Evolutionary conservation across 2,888 invertebrate genomes (phyloP), one percentile per base, ranked within the genome.

Genomic region (Branchellion lobata): DNA sequence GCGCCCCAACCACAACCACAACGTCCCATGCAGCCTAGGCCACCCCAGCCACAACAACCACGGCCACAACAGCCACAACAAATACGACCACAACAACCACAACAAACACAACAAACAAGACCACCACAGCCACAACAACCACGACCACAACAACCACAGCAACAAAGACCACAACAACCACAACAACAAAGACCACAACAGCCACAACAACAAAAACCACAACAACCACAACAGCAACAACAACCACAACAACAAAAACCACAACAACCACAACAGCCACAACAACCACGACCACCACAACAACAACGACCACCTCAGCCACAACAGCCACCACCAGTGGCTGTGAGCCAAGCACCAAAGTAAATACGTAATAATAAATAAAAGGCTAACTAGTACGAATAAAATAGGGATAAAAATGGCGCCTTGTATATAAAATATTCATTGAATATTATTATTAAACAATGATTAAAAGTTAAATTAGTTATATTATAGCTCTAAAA

Each of bases 31-130:
- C 76, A 75, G 47, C 76, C 27, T 68, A 27, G 31, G n/a, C 34
- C 18, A 21, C 65, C 77, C n/a, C 31, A n/a, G 3, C 77, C 51
- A 65, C 77, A 61, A 65, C 53, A 3, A 36, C 51, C 61, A 29
- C 24, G 18, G 27, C 76, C 53, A 76, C 57, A 3, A 24, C 69
- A 36, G n/a, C 78, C 31, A 3, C 71, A n/a, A 14, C 78, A 69
- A 47, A n/a, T 21, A 69, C 68, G 65, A 33, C 51, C 31, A 29
- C 69, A 69, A 33, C 71, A 36, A 71, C 69, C 47, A 1, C 33
- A 18, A 8, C 40, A 40, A 78, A 53, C 57, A 33, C 27, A 31
- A 53, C 53, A n/a, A 27, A n/a, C 51, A 0, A 61, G 21, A 14
- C 77, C 27, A n/a, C 33, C 33, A 14, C 77, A 57, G 33, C 77